These are phyloP conservation scores for Melanaphis sacchari DNA, from an alignment of 1,140 invertebrate species.

Conservation along the genomic window DNA sequence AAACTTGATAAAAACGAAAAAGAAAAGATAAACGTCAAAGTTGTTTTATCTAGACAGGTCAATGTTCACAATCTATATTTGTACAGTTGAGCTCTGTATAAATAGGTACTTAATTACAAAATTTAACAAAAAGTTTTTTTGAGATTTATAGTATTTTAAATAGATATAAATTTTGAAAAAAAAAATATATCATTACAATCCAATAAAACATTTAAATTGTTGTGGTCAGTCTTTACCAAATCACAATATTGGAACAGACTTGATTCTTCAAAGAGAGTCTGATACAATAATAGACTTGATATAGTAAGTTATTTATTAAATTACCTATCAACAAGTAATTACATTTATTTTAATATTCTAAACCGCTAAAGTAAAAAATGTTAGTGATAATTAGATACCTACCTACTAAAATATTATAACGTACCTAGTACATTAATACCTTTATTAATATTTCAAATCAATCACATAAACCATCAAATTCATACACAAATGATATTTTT, in stretches of 20 bases:
- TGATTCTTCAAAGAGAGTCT: background rate
- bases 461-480: background rate
- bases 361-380: no score
- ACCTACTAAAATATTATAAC: background rate
- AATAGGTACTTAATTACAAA: background rate
- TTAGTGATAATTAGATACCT: background rate
- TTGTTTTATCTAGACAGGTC: background rate
- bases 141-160: background rate
- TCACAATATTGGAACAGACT: conserved; percentile 6
- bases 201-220: background rate
- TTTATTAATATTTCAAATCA: background rate
- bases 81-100: background rate
- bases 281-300: background rate
- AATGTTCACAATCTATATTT: background rate
- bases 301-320: background rate
- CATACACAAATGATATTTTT: background rate
- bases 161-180: background rate
- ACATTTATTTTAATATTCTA: no score
- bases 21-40: background rate
- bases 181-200: background rate
- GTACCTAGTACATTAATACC: background rate
- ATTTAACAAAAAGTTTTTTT: background rate
- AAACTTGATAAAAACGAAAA: background rate
- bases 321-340: no score
- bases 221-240: background rate